Conservation (phyloP, 2,113 vertebrate genomes). For the Sitta europaea region DNA sequence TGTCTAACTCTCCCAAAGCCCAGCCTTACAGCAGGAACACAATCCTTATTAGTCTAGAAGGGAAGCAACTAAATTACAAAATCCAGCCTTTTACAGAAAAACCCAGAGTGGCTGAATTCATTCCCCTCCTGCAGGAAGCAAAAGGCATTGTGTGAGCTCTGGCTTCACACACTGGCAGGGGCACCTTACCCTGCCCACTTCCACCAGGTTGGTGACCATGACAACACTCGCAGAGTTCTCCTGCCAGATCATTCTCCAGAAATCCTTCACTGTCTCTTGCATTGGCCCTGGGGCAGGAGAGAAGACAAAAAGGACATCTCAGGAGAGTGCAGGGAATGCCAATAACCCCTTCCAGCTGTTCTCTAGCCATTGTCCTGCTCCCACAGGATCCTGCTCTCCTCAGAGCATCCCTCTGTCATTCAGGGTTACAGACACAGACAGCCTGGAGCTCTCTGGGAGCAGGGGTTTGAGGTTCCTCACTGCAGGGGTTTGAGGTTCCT, state of each 20-base stretch:
- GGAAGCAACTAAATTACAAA: neutral
- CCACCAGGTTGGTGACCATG: slow-evolving; percentile 99
- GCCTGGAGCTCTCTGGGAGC: neutral
- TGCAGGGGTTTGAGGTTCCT: too few species aligned
- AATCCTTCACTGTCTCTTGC: slow-evolving; percentile 98
- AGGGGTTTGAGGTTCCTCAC: neutral
- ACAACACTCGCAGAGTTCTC: slow-evolving; percentile 96
- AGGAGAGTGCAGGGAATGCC: neutral
- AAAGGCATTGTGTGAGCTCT: too few species aligned
- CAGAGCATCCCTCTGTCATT: neutral
- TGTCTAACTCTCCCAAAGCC: neutral
- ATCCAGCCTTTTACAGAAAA: neutral
- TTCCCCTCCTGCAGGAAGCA: neutral
- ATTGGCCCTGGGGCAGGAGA: slow-evolving; percentile 83
- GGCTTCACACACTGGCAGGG: neutral
- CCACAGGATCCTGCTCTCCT: neutral
- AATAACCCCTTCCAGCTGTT: neutral
- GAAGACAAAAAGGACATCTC: slow-evolving; percentile 1
- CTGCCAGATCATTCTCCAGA: slow-evolving; percentile 99
- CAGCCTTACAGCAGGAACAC: neutral
- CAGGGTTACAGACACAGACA: neutral
- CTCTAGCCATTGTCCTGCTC: neutral
- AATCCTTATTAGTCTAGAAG: neutral
- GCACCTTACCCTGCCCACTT: slow-evolving; percentile 93
- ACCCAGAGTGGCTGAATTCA: neutral